Evolutionary conservation across 2,888 invertebrate species (phyloP).

Genomic region (Lasioglossum zephyrum): DNA sequence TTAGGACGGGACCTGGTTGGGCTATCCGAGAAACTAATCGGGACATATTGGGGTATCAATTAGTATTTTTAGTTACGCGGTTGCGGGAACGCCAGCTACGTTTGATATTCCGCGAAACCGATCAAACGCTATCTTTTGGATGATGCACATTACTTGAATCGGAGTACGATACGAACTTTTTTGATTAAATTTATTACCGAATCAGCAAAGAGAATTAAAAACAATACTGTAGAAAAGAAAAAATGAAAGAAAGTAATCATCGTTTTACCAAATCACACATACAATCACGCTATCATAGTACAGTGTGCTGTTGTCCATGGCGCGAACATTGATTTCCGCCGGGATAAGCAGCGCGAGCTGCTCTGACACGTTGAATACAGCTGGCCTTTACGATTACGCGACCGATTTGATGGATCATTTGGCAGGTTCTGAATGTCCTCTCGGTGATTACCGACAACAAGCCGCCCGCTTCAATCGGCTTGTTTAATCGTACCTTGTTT

Average conservation of each 20-base stretch:
- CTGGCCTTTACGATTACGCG: slow-evolving; percentile 7
- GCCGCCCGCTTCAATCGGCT: background rate
- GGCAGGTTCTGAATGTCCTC: slow-evolving; percentile 41
- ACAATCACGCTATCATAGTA: background rate
- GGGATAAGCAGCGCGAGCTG: background rate
- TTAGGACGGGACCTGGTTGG: slow-evolving; percentile 21
- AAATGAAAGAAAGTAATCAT: background rate
- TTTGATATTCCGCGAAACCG: slow-evolving; percentile 13
- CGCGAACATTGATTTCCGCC: slow-evolving; percentile 7
- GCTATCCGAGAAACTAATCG: slow-evolving; percentile 9
- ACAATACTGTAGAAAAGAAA: background rate
- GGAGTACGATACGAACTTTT: background rate
- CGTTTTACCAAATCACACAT: background rate
- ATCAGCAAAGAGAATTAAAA: background rate
- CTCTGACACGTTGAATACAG: background rate
- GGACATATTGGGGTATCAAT: slow-evolving; percentile 21
- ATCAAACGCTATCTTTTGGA: background rate
- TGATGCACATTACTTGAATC: background rate
- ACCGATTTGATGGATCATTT: slow-evolving; percentile 34
- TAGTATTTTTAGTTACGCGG: slow-evolving; percentile 30
- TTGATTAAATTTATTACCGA: background rate
- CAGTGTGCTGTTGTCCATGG: background rate
- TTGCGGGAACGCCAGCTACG: slow-evolving; percentile 25
- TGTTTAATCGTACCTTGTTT: slow-evolving; percentile 5
- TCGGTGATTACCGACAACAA: slow-evolving; percentile 7